These are phyloP conservation scores for Percopsis omiscomaycus DNA, from an alignment of 2,797 vertebrate genomes.

Conservation along the genomic window DNA sequence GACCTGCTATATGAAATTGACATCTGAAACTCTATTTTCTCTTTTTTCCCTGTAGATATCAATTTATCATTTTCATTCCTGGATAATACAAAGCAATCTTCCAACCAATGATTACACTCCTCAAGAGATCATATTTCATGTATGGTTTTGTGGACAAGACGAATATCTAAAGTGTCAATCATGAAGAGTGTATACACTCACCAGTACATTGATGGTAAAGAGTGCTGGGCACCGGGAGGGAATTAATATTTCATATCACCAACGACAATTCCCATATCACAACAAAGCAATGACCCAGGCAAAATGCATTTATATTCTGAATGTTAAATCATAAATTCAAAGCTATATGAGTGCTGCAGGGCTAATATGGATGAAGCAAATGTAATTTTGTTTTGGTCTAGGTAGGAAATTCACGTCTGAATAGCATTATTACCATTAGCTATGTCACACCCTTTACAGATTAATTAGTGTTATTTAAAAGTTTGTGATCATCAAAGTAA, in stretches of 20 bases:
- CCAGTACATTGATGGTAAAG: slow-evolving; percentile 58
- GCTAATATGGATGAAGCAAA: no score
- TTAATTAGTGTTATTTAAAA: slow-evolving; percentile 16
- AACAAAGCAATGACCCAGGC: slow-evolving; percentile 47
- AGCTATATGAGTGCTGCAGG: no score
- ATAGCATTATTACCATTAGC: no score
- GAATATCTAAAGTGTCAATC: slow-evolving; percentile 73
- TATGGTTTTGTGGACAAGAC: slow-evolving; percentile 58
- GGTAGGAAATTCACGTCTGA: no score
- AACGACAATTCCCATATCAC: slow-evolving; percentile 33
- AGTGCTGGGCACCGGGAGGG: slow-evolving; percentile 55
- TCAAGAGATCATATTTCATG: slow-evolving; percentile 69
- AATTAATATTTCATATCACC: slow-evolving; percentile 57
- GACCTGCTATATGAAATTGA: slow-evolving; percentile 52
- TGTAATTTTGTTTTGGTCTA: no score
- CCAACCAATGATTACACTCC: slow-evolving; percentile 69
- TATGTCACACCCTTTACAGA: slow-evolving; percentile 27
- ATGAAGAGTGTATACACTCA: slow-evolving; percentile 56
- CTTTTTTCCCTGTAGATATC: slow-evolving; percentile 26
- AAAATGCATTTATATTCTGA: slow-evolving; percentile 48
- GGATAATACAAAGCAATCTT: slow-evolving; percentile 74
- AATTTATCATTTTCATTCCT: slow-evolving; percentile 73
- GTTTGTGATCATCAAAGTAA: no score
- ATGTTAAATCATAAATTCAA: slow-evolving; percentile 23
- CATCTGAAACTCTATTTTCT: slow-evolving; percentile 60